These are phyloP conservation scores for Natrix natrix DNA, from an alignment of 2,797 vertebrate genomes.

Conservation along the genomic window DNA sequence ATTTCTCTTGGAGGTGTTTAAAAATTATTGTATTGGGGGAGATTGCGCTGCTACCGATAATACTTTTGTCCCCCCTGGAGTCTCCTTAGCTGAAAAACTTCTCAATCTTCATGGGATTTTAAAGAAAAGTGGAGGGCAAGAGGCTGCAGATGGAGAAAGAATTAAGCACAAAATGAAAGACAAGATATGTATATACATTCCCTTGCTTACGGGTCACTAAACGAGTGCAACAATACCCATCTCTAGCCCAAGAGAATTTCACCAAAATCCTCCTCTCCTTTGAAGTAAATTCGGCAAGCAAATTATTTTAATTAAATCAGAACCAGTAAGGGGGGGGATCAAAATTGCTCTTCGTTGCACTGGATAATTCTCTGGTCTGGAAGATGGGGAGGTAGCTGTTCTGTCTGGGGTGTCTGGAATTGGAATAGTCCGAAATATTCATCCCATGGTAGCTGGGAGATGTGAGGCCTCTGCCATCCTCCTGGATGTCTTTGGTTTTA, in stretches of 20 bases:
- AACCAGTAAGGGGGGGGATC: neutral
- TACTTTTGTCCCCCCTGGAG: neutral
- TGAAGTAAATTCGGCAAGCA: neutral
- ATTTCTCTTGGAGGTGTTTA: neutral
- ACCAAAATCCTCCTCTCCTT: neutral
- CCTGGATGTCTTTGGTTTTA: neutral
- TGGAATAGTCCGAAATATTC: neutral
- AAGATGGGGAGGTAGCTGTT: neutral
- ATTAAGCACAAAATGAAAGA: neutral
- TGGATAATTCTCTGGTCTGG: neutral
- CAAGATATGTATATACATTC: neutral
- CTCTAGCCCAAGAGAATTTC: neutral
- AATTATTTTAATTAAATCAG: neutral
- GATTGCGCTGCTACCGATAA: neutral
- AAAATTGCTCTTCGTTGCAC: neutral
- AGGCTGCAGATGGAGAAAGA: neutral
- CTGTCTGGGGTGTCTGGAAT: neutral
- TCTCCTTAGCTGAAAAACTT: neutral
- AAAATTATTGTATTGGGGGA: neutral
- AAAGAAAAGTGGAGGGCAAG: neutral
- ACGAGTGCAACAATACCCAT: neutral
- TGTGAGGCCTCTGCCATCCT: neutral
- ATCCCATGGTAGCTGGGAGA: neutral
- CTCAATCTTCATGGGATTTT: neutral
- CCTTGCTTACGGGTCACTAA: neutral